Base-by-base conservation (phyloP, 2,888 invertebrate species). In the Alviniconcha strummeri region DNA sequence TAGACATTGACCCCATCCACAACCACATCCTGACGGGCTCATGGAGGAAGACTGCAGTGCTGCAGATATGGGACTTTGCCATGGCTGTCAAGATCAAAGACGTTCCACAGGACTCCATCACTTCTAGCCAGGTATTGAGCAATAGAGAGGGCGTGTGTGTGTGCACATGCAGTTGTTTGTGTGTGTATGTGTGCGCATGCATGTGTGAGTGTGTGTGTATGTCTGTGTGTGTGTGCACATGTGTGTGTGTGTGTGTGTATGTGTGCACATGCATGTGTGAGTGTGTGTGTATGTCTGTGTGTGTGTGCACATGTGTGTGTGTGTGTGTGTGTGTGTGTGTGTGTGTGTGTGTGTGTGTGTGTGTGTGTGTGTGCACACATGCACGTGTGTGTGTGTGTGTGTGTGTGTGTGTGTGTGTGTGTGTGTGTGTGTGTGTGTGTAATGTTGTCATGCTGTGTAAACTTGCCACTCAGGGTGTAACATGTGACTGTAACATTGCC, bases 21-120 rank as follows among this genome's bases (percentile, higher is more conserved):
- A 92, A 93, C 86, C 93, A 94, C 87, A 93, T 94, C n/a, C 87
- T 94, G 36, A 93, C 93, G 9, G 93, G 93, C 5, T 94, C 93
- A 8, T 94, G 94, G 94, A 88, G 93, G 72, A 93, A 91, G 78
- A 88, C 89, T 4, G 87, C 90, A n/a, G 90, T 91, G 0, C 87
- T 94, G 83, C 87, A 93, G 93, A 93, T 93, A 80, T 93, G 93
- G 93, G 93, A 93, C 86, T 93, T 93, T 85, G 86, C 89, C 64
- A 89, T 89, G 64, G 92, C 91, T 7, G 85, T 89, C 60, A 91
- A 91, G 86, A 93, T 93, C 60, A 92, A 92, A 87, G 92, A 93
- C 88, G 92, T 93, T 36, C 93, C 93, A 7, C 91, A 91, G 76
- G 93, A 93, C 76, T 89, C 91, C 17, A 82, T 92, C 74, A 91